Base-by-base conservation (phyloP, 2,888 invertebrate species). In the Gymnoscelis rufifasciata region DNA sequence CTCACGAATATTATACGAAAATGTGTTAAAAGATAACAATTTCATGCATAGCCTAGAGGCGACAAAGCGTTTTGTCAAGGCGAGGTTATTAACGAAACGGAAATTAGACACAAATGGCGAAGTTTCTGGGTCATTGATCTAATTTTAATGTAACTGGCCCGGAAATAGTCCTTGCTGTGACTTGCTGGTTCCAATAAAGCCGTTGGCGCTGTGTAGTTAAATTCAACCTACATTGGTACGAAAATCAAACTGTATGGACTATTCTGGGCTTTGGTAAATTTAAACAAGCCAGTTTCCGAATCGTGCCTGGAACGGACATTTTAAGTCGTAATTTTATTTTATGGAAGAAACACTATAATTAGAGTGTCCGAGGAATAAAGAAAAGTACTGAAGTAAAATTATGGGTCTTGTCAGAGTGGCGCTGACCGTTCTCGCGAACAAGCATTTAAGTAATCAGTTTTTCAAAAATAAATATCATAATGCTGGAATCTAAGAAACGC, bases 1-100 rank as follows among this genome's bases (percentile, higher is more conserved):
- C 33, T 10, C 15, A 35, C 15, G 35, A 35, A 35, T 35, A 35
- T 35, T 35, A 35, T 14, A 7, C 14, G 12, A 47, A 57, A 60
- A 57, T 63, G 57, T 57, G 55, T 48, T 48, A 51, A 59, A 64
- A 64, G 67, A 72, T 29, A 64, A 63, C 66, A 66, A 69, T 73
- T 70, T 69, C 65, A 66, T 70, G 68, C 64, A 71, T 58, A 60
- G 57, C 65, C 62, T 15, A n/a, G 64, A 59, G 52, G 60, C 61
- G 57, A 69, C 74, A 70, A 74, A 73, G 68, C 72, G 56, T 76
- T 71, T 65, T 64, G 70, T 74, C 68, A 68, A 68, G 62, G 64
- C 56, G 45, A 65, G 66, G 67, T 71, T 72, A 71, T 71, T 71
- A 67, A 71, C 68, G 59, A 53, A 50, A 45, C 60, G 71, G 72